Evolutionary conservation across 2,797 vertebrate genomes (phyloP), one percentile per base, ranked within the genome.

Genomic region (Poeciliopsis gracilis): DNA sequence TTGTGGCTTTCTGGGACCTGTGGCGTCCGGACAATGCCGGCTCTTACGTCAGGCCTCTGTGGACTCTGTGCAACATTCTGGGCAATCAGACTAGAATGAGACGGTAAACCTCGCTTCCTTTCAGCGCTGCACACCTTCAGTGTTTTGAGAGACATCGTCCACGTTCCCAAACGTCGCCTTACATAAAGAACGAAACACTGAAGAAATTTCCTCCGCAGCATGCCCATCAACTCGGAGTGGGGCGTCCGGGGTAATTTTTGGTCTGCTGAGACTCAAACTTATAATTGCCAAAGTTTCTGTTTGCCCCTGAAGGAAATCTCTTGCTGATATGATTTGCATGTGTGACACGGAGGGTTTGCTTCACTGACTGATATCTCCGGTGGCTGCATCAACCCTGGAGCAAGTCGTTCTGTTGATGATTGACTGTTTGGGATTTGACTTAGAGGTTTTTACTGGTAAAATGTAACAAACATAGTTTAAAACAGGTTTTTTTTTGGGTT

Each of bases 101-200:
- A 76, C 45, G 9, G 38, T 49, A 43, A 74, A 84, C 70, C 18
- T 10, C 5, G 33, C 1, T 81, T 36, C 46, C 61, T 82, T 85
- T 85, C 73, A 83, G 25, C 33, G 25, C 70, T 76, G 80, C 73
- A 81, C 72, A 77, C 51, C 23, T 49, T 74, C 46, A 49, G 57
- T 73, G 47, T 73, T 67, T 38, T 47, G 36, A 59, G 9, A 71
- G n/a, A 66, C 30, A 30, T 51, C 41, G 13, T n/a, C 25, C 53
- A 59, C 0, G 71, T 76, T 63, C 53, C 15, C 70, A 20, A 25
- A 15, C 67, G 72, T 25, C 0, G 9, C 73, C 46, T 72, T 71
- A 83, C 77, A 6, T 43, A 43, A 67, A 43, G 20, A 67, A 41
- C 25, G 23, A 43, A 33, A 15, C 23, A n/a, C 33, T 12, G 61